Base-by-base conservation (phyloP, 2,113 vertebrate genomes). In the Andinoacara biseriatus region DNA sequence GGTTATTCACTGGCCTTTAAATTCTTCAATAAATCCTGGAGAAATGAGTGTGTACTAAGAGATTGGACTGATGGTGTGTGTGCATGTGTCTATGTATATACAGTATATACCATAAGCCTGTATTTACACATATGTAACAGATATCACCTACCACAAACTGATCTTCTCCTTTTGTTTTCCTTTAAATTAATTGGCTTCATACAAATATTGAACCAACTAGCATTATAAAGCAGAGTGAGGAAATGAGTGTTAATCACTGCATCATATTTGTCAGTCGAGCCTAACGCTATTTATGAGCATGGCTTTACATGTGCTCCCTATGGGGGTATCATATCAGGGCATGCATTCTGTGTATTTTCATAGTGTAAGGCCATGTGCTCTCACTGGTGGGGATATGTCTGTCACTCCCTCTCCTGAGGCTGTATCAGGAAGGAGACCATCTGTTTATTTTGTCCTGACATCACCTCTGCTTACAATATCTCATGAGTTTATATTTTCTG, bases 391-490 rank as follows among this genome's bases (percentile, higher is more conserved):
- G 76, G 88, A 82, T 84, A 80, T 86, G 90, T 85, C 93, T 91
- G 87, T 92, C 89, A 91, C 85, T 80, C n/a, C 63, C 81, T 91
- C 90, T 90, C 91, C 67, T 5, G 90, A 81, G 89, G 81, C 76
- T 80, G 9, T 80, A 85, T 74, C 83, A 56, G 14, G 52, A 76
- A 89, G 74, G 63, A 83, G 85, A 67, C 92, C 93, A 93, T 94
- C 92, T 94, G 93, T 92, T 93, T 91, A 86, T 87, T 90, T 89
- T 92, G 89, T 87, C 90, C 91, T 67, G 83, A 84, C 82, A 87
- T 86, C 85, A 90, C 85, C 89, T 83, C 63, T 63, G 74, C 72
- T 86, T 80, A 76, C 74, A 87, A 83, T 80, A 86, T 84, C 62
- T 82, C 31, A 43, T 72, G 80, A 81, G 59, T 58, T 38, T 11